Conservation (phyloP, 2,888 invertebrate genomes). For the Seira ritae region DNA sequence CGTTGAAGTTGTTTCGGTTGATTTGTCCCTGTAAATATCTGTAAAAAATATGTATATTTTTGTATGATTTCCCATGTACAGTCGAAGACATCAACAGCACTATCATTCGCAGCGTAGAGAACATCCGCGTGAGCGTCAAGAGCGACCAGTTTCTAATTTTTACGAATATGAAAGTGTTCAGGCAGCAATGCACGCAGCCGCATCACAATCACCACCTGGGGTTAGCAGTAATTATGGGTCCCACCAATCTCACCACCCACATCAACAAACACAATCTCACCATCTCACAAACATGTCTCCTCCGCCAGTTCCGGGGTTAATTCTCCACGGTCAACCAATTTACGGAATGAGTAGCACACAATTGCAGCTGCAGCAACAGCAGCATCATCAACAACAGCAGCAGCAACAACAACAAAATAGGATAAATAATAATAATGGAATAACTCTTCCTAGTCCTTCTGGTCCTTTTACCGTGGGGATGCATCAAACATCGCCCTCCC, state of each 20-base stretch:
- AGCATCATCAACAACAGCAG: slow-evolving; percentile 22
- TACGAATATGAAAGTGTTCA: slow-evolving; percentile 88
- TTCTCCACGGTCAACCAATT: slow-evolving; percentile 60
- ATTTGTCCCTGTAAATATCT: slow-evolving; percentile 29
- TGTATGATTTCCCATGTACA: slow-evolving; percentile 74
- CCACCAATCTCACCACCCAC: slow-evolving; percentile 43
- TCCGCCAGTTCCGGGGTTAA: slow-evolving; percentile 35
- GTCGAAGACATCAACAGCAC: slow-evolving; percentile 81
- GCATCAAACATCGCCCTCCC: slow-evolving; percentile 68
- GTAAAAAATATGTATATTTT: slow-evolving; percentile 36
- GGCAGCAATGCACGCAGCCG: slow-evolving; percentile 63
- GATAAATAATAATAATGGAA: slow-evolving; percentile 69
- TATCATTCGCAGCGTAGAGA: slow-evolving; percentile 80
- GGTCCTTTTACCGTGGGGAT: slow-evolving; percentile 66
- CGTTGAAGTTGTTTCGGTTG: too few species aligned
- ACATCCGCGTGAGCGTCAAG: slow-evolving; percentile 78
- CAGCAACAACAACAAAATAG: slow-evolving; percentile 56
- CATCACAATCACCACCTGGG: slow-evolving; percentile 47
- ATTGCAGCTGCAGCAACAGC: slow-evolving; percentile 51
- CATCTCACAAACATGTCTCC: slow-evolving; percentile 38
- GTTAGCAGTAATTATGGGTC: slow-evolving; percentile 1
- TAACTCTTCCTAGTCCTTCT: slow-evolving; percentile 72
- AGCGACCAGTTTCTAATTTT: slow-evolving; percentile 87
- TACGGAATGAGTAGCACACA: slow-evolving; percentile 61
- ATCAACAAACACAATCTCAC: slow-evolving; percentile 45